phyloP scores from a whole-genome alignment of 2,888 invertebrate species.

The Lasioglossum vierecki region DNA sequence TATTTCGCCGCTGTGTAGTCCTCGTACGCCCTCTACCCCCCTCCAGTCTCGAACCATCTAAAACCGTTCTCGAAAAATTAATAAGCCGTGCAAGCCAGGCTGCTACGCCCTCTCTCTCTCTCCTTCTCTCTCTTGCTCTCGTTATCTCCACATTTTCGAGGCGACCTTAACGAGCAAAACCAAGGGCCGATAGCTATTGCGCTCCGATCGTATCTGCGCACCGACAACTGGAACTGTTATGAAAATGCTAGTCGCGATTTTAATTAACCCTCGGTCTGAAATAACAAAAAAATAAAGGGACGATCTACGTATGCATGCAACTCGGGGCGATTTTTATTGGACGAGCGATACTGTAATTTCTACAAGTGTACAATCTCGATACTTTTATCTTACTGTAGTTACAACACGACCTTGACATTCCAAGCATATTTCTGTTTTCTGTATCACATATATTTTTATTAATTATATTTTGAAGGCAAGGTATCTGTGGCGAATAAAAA shows the following conservation, averaged over 20 bases:
- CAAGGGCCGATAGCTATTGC: background rate
- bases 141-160: background rate
- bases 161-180: slow-evolving; percentile 7
- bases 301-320: background rate
- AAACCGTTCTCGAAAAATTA: slow-evolving; percentile 69
- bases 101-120: background rate
- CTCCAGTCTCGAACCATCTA: slow-evolving; percentile 1
- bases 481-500: too few relatives aligned
- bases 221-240: background rate
- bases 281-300: background rate
- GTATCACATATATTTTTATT: too few relatives aligned
- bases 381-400: too few relatives aligned
- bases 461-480: too few relatives aligned
- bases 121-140: background rate
- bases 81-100: slow-evolving; percentile 61
- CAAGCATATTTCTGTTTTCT: too few relatives aligned
- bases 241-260: background rate
- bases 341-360: background rate
- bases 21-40: slow-evolving; percentile 13
- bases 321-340: background rate
- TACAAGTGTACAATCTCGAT: background rate
- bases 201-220: background rate
- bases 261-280: background rate
- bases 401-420: too few relatives aligned
- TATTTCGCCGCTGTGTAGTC: slow-evolving; percentile 34